A percentile compares a stretch with the other conserved stretches of the same genome.
Evolutionary conservation across 2,113 vertebrate genomes (phyloP).

Genomic region (Perca flavescens): DNA sequence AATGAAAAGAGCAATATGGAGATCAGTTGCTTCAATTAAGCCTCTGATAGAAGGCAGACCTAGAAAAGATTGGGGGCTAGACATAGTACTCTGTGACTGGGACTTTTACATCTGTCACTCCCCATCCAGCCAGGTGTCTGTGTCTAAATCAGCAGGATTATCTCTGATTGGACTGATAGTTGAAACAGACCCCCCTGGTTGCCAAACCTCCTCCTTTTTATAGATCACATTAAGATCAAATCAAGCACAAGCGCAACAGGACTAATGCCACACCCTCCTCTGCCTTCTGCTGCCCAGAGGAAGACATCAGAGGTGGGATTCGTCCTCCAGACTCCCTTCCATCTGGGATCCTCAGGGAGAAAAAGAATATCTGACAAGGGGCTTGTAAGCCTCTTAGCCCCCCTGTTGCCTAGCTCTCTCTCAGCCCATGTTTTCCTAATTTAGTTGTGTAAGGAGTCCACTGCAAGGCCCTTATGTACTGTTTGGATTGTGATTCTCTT

Average conservation of each 20-base stretch:
- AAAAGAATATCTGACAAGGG: constrained; percentile 97
- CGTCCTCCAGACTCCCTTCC: constrained; percentile 92
- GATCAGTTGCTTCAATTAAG: constrained; percentile 78
- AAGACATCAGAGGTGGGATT: constrained; percentile 95
- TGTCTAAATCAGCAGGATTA: constrained; percentile 81
- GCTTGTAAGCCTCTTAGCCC: constrained; percentile 98
- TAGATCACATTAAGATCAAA: constrained; percentile 89
- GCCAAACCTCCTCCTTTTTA: constrained; percentile 69
- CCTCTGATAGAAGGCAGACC: constrained; percentile 64
- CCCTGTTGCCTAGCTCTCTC: constrained; percentile 93
- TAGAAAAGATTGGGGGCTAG: constrained; percentile 51
- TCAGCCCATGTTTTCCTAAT: constrained; percentile 98
- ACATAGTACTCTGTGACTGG: constrained; percentile 59
- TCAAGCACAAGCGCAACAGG: constrained; percentile 85
- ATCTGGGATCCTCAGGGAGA: constrained; percentile 94
- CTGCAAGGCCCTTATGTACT: constrained; percentile 92
- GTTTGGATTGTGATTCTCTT: constrained; percentile 93
- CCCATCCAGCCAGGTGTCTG: constrained; percentile 82
- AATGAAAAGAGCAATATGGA: constrained; percentile 83
- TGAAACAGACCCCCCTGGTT: constrained; percentile 70
- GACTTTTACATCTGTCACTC: constrained; percentile 81
- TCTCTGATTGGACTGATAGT: constrained; percentile 81
- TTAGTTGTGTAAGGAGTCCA: constrained; percentile 94
- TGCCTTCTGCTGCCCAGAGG: constrained; percentile 96
- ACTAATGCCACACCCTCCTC: constrained; percentile 89